Base-by-base conservation (phyloP, 2,797 vertebrate genomes). In the Mionectes olivaceus region DNA sequence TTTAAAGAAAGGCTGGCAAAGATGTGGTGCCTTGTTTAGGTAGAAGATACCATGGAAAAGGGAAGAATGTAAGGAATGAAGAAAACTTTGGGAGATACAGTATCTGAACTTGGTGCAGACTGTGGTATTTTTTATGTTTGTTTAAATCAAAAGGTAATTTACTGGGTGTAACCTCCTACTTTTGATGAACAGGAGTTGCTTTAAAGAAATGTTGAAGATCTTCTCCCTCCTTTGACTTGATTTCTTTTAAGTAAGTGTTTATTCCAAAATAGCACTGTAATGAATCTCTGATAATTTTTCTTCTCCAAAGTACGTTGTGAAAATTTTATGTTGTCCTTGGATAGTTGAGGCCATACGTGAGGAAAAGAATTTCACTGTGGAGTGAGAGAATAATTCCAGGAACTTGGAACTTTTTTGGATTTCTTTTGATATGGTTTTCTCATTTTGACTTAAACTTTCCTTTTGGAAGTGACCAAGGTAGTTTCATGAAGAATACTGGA, bases 21-120 rank as follows among this genome's bases (percentile, higher is more conserved):
- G 67, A 57, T 3, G 12, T 28, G 35, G 11, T 88, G 49, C 67
- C 44, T 79, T 87, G 63, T 93, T 79, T 92, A 64, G 47, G 50
- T 65, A 61, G 56, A 60, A 84, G 71, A 63, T 89, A 74, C 55
- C n/a, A 32, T 10, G 19, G 77, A 46, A 93, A 74, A 82, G 28
- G 67, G 70, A 94, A 37, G 86, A 95, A 95, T 94, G 87, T 79
- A 74, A 92, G 67, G 90, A 92, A 87, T 79, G 85, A 90, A 87
- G 75, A 64, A 64, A 83, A 61, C 49, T 77, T 90, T 37, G 37
- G 56, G 57, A 74, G 63, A 25, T 59, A 56, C 49, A 64, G 19
- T 75, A 61, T 79, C 61, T 49, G 65, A 80, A 71, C 67, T 81
- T 0, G 1, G 24, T 75, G 61, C 35, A 69, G 85, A 41, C 22